Evolutionary conservation across 2,113 vertebrate species (phyloP).

Genomic region (Poecile atricapillus): DNA sequence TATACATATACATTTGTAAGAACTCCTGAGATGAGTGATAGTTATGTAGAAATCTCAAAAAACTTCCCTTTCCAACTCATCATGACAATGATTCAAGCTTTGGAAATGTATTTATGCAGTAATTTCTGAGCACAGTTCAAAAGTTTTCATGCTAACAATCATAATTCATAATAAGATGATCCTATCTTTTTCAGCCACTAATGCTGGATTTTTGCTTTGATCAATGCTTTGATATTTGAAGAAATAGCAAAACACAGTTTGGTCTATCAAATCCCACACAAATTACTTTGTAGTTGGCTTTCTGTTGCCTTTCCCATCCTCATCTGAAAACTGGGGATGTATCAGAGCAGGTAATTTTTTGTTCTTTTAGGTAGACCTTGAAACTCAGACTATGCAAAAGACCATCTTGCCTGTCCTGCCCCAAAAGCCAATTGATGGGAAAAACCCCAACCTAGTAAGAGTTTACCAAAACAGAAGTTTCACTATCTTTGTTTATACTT

Average conservation of each 20-base stretch:
- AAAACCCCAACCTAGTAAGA: neutral
- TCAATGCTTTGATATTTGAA: neutral
- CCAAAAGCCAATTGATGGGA: neutral
- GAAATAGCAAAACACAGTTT: neutral
- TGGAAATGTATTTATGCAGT: neutral
- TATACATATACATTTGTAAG: rapidly evolving
- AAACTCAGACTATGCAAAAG: neutral
- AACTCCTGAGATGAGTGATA: neutral
- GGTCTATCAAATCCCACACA: neutral
- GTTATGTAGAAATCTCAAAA: neutral
- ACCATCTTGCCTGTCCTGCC: rapidly evolving
- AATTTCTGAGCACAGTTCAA: neutral
- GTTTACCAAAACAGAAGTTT: neutral
- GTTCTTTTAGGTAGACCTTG: neutral
- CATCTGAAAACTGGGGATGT: neutral
- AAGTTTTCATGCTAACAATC: neutral
- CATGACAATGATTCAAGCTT: neutral
- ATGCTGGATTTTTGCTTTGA: neutral
- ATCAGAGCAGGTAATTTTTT: neutral
- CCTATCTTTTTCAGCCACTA: neutral
- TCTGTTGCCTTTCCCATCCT: neutral
- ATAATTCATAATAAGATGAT: neutral
- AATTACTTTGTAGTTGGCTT: neutral
- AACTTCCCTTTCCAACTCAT: neutral
- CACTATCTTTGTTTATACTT: neutral